A percentile compares a stretch with the other conserved stretches of the same genome.
phyloP scores from a whole-genome alignment of 2,888 invertebrate genomes.

The Xiphydria camelus region DNA sequence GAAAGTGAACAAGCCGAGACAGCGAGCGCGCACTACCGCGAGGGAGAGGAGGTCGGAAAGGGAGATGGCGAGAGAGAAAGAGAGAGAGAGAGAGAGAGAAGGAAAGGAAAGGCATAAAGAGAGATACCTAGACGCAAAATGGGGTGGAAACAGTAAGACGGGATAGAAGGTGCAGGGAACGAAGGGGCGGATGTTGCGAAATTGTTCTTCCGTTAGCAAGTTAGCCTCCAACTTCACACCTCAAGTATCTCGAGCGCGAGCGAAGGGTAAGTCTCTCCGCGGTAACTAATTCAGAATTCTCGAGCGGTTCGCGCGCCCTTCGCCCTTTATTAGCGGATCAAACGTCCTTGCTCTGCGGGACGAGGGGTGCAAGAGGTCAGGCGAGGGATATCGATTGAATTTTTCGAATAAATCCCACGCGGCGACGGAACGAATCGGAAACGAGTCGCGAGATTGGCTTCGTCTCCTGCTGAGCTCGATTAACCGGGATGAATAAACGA shows the following conservation, averaged over 20 bases:
- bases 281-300: slow-evolving; percentile 47
- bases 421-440: too few relatives aligned
- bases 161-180: slow-evolving; percentile 19
- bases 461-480: too few relatives aligned
- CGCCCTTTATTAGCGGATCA: too few relatives aligned
- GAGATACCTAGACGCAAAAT: slow-evolving; percentile 15
- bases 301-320: too few relatives aligned
- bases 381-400: too few relatives aligned
- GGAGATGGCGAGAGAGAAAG: slow-evolving; percentile 3
- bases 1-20: slow-evolving; percentile 33
- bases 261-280: too few relatives aligned
- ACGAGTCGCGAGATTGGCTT: too few relatives aligned
- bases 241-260: slow-evolving; percentile 46
- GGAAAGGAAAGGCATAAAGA: slow-evolving; percentile 7
- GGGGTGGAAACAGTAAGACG: neutral
- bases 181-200: slow-evolving; percentile 44
- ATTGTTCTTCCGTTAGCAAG: slow-evolving; percentile 49
- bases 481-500: too few relatives aligned
- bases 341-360: too few relatives aligned
- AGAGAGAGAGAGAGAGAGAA: slow-evolving; percentile 8
- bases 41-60: slow-evolving; percentile 5
- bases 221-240: slow-evolving; percentile 49
- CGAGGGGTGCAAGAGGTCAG: too few relatives aligned
- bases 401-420: too few relatives aligned
- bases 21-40: slow-evolving; percentile 25